Percentiles rank a stretch among this genome's conserved stretches.
These are phyloP conservation scores for Potamilus streckersoni DNA, from an alignment of 1,140 invertebrate species.

Conservation along the genomic window DNA sequence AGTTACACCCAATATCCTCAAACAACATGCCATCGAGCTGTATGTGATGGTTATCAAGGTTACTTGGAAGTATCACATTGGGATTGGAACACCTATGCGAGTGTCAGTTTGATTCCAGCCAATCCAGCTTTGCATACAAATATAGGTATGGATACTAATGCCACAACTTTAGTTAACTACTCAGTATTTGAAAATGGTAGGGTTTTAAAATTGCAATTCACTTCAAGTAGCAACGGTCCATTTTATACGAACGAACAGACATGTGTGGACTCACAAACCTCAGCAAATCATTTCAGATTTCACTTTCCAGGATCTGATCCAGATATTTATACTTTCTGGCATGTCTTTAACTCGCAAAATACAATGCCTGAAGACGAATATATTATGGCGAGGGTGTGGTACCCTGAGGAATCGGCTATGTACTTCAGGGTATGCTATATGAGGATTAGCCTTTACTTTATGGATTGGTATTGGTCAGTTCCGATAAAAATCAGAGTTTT, in stretches of 20 bases:
- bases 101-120: background rate
- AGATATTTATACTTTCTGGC: background rate
- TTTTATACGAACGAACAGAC: background rate
- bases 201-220: background rate
- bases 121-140: too few relatives aligned
- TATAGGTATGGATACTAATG: background rate
- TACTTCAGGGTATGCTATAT: background rate
- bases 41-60: constrained; percentile 2
- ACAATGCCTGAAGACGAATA: background rate
- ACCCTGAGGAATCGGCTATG: background rate
- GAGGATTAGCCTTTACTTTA: background rate
- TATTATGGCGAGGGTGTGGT: background rate
- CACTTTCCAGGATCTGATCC: background rate
- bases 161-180: background rate
- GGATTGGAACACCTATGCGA: background rate
- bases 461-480: too few relatives aligned
- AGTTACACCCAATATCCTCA: background rate
- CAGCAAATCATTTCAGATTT: background rate
- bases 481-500: background rate
- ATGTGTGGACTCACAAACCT: background rate
- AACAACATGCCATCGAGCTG: background rate
- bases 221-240: background rate
- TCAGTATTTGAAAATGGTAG: background rate
- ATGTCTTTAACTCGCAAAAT: background rate
- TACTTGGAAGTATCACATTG: background rate